phyloP scores from a whole-genome alignment of 35 echinoderm and acorn worm genomes.

The Chiridota heheva region DNA sequence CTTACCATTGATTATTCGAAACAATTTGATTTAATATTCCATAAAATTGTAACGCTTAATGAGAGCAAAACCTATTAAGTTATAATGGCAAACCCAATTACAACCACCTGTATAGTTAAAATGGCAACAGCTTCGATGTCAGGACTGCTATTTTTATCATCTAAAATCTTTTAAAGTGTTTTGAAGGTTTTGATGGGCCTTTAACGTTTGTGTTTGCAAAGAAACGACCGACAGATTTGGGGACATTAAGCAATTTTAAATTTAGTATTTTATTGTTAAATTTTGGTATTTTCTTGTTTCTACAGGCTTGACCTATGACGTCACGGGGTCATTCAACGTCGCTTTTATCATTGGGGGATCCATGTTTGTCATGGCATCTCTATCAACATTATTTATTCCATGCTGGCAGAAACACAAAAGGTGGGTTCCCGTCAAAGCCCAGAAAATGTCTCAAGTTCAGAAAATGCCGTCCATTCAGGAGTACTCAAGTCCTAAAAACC shows the following conservation, averaged over 20 bases:
- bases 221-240: background rate
- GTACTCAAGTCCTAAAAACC: no score
- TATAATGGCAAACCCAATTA: no score
- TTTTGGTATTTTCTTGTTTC: slow-evolving; percentile 9
- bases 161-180: no score
- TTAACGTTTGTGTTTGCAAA: background rate
- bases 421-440: slow-evolving; percentile 64
- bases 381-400: slow-evolving; percentile 65
- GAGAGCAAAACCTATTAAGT: no score
- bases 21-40: no score
- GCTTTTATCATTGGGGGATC: slow-evolving; percentile 88
- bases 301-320: slow-evolving; percentile 82
- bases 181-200: background rate
- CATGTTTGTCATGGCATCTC: slow-evolving; percentile 53
- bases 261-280: background rate
- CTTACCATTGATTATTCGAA: no score
- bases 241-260: background rate
- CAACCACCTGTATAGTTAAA: no score
- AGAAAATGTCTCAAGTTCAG: slow-evolving; percentile 25
- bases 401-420: slow-evolving; percentile 54
- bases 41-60: no score
- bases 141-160: no score
- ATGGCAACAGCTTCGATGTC: no score
- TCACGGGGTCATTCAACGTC: slow-evolving; percentile 74
- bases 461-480: no score